Evolutionary conservation across 2,797 vertebrate species (phyloP), one percentile per base, ranked within the genome.

Genomic region (Morus bassanus): DNA sequence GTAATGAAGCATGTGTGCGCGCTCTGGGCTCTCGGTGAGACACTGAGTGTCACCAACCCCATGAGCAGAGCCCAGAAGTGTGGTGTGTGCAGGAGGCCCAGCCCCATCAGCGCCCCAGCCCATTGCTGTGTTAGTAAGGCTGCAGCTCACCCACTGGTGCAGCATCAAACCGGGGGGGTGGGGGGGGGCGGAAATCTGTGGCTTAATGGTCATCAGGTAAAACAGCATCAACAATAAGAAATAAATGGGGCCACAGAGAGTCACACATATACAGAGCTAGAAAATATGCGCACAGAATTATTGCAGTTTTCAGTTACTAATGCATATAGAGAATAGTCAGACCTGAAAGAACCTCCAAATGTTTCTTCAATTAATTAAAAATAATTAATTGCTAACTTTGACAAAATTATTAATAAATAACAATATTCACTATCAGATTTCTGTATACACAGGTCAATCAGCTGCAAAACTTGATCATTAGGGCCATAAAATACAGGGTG

Each of bases 261-360:
- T 7, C n/a, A n/a, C 8, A 14, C 17, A 17, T 10, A n/a, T 10
- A 23, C 27, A 37, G 39, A 23, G 18, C 21, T 0, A 50, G 39
- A 37, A 48, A 69, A 41, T 12, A 57, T 2, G 5, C 7, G 9
- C 21, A 7, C 0, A 0, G 12, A 22, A 43, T 37, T 39, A 31
- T 6, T 56, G 41, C 65, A 12, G 15, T 35, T 63, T 78, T 48
- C 60, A 56, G 16, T 75, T 75, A 45, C n/a, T 45, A n/a, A 63
- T 22, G 11, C 13, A 15, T 39, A 28, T 1, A 56, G 30, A 31
- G 7, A 50, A 50, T 2, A 65, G 18, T 25, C 22, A 53, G 21
- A 33, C 8, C 5, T 8, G 27, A 28, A 24, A 35, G 82, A n/a
- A 53, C 5, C 9, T 18, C 17, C 1, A 7, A 0, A 7, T n/a